Evolutionary conservation across 2,113 vertebrate species (phyloP), one percentile per base, ranked within the genome.

Genomic region (Dicentrarchus labrax): DNA sequence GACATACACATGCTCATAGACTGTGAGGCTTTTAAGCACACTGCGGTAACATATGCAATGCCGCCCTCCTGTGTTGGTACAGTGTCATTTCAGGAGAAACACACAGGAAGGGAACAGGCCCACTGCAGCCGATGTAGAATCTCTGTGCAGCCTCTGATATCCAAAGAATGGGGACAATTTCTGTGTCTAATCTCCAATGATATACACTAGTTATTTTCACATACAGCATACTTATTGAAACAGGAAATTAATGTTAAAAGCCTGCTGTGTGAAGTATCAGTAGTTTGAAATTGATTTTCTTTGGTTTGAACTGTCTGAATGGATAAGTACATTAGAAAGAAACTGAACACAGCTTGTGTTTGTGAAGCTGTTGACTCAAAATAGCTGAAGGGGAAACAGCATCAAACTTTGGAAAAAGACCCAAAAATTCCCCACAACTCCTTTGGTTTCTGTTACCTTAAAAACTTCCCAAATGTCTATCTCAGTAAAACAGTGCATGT

Each of bases 21-120:
- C 61, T 41, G 53, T 47, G 11, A 65, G 16, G 10, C 8, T 15
- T 56, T n/a, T 53, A 8, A 6, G 3, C 3, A 51, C 41, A 9
- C 22, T n/a, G 9, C 5, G 30, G 4, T 51, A 16, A n/a, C 16
- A 8, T 8, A 7, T 76, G 10, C 66, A 69, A 66, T 48, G 74
- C 2, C 15, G 67, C 85, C 83, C 70, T 61, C 91, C 1, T 39
- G 81, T 86, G 89, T 51, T 75, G 4, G 48, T 0, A 7, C n/a
- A 21, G 47, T 17, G 36, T 30, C 5, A 43, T 41, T 4, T 3
- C 36, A 72, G 9, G 3, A 61, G 6, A 61, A 4, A 50, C 4
- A 19, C n/a, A 54, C 47, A 15, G 7, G 36, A 65, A 10, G 7
- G 22, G 19, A 66, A 45, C 16, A 56, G 9, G 8, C 9, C 21